Evolutionary conservation across 2,113 vertebrate genomes (phyloP).

Genomic region (Saccopteryx bilineata): DNA sequence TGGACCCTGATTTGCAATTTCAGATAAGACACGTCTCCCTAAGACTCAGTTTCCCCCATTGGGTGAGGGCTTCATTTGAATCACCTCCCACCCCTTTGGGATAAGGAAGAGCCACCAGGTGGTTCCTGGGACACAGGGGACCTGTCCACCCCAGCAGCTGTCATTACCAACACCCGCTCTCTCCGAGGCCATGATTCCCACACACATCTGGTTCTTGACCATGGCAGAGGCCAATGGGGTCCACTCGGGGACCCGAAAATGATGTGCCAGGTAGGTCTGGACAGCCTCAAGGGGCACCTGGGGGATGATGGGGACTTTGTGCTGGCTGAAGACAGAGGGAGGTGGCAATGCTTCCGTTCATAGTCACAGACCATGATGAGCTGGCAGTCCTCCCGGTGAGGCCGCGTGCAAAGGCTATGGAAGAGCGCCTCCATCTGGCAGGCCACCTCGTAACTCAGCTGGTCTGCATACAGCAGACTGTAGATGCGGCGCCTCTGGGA

Average conservation of each 20-base stretch:
- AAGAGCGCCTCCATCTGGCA: constrained; percentile 92
- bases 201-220: constrained; percentile 91
- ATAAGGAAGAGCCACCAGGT: rapidly evolving
- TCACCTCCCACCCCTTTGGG: no score
- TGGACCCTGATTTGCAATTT: background rate
- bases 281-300: constrained; percentile 86
- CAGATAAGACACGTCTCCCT: background rate
- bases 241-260: constrained; percentile 87
- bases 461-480: constrained; percentile 92
- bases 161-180: constrained; percentile 94
- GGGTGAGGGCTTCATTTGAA: no score
- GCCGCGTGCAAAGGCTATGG: constrained; percentile 87
- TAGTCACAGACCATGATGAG: constrained; percentile 93
- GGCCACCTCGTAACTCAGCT: constrained; percentile 94
- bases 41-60: background rate
- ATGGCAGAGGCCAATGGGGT: constrained; percentile 88
- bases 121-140: no score
- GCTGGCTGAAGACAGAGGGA: constrained; percentile 96
- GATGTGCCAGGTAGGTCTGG: constrained; percentile 90
- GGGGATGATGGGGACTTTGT: constrained; percentile 92
- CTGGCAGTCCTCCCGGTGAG: constrained; percentile 87
- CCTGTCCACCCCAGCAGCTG: rapidly evolving
- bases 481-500: constrained; percentile 89
- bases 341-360: constrained; percentile 93
- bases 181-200: constrained; percentile 93